phyloP scores from a whole-genome alignment of 2,888 invertebrate species.

The Leuctra nigra region DNA sequence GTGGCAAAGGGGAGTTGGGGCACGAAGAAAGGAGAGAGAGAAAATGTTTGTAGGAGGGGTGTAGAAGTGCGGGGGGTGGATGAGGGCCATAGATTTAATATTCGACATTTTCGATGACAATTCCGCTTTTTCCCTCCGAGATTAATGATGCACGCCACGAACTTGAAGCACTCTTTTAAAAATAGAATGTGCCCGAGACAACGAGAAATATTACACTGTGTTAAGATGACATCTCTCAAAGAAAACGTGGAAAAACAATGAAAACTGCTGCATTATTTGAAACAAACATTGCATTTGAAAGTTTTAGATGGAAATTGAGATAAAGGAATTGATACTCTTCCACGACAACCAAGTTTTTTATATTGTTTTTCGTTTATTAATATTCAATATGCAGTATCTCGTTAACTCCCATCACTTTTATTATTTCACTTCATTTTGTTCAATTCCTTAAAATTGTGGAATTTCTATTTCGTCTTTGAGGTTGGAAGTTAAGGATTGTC shows the following conservation, averaged over 20 bases:
- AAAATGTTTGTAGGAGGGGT: conserved; percentile 1
- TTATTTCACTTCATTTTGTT: too few relatives aligned
- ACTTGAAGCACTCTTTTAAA: background rate
- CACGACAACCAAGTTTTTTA: too few relatives aligned
- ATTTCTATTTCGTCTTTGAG: too few relatives aligned
- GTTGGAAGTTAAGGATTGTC: too few relatives aligned
- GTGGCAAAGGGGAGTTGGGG: background rate
- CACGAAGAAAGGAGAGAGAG: background rate
- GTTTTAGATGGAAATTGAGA: too few relatives aligned
- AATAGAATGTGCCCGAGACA: background rate
- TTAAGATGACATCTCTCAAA: conserved; percentile 1
- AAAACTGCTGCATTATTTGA: background rate
- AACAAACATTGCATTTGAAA: too few relatives aligned
- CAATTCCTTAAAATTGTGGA: too few relatives aligned
- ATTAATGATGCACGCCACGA: conserved; percentile 1
- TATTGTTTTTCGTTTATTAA: too few relatives aligned
- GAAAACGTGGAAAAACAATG: background rate
- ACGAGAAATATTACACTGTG: background rate
- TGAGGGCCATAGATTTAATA: conserved; percentile 25
- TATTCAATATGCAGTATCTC: too few relatives aligned
- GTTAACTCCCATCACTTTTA: too few relatives aligned
- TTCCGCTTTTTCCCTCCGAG: conserved; percentile 16
- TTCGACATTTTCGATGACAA: conserved; percentile 27
- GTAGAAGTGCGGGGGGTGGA: background rate
- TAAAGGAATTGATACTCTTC: too few relatives aligned